A percentile compares a stretch with the other conserved stretches of the same genome.
Evolutionary conservation across 2,113 vertebrate genomes (phyloP).

Genomic region (Riparia riparia): DNA sequence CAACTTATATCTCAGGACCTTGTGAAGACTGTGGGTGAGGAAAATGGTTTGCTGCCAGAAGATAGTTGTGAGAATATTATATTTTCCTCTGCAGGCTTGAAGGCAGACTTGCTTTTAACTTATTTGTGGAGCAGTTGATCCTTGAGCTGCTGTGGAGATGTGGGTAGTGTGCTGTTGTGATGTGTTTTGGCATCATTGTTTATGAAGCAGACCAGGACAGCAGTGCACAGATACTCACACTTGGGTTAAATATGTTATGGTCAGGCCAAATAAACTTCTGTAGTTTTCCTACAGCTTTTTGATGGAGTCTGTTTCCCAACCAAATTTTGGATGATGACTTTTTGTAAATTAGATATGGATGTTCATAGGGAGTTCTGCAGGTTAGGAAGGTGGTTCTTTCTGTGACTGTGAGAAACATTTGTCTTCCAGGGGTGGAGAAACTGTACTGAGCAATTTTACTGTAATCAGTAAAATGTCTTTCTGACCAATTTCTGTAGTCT

Average conservation of each 20-base stretch:
- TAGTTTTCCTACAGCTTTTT: not conserved
- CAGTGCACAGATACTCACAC: not conserved
- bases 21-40: not conserved
- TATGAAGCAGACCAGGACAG: not conserved
- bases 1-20: not conserved
- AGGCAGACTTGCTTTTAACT: not conserved
- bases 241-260: not conserved
- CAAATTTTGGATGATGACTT: not conserved
- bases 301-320: not conserved
- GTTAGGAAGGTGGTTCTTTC: not conserved
- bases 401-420: rapidly evolving
- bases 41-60: not conserved
- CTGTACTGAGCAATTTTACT: not conserved
- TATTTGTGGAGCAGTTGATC: not conserved
- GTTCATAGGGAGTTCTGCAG: not conserved
- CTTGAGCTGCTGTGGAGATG: not conserved
- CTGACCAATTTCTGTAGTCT: not conserved
- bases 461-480: not conserved
- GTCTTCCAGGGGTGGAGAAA: not conserved
- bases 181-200: not conserved
- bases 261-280: not conserved
- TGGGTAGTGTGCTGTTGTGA: not conserved
- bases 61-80: not conserved
- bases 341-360: not conserved
- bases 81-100: not conserved